phyloP scores from a whole-genome alignment of 2,113 vertebrate genomes.

The Vicugna pacos region DNA sequence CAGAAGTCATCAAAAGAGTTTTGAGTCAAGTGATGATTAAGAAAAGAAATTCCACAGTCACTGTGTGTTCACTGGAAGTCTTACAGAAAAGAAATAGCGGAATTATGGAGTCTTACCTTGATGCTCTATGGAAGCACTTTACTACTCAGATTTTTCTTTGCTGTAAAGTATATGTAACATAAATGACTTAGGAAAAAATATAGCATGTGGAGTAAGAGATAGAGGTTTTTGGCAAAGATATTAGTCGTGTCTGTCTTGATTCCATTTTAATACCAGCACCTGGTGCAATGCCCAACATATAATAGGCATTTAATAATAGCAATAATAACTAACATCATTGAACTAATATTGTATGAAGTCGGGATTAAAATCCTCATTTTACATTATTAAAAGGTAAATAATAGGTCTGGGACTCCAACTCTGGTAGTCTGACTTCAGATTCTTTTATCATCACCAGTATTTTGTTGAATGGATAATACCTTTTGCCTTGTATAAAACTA shows the following conservation, averaged over 20 bases:
- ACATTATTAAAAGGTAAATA: slow-evolving; percentile 32
- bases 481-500: background rate
- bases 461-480: background rate
- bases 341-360: background rate
- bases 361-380: background rate
- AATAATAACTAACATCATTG: background rate
- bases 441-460: background rate
- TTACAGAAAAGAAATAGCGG: slow-evolving; percentile 46
- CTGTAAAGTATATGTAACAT: background rate
- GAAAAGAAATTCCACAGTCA: slow-evolving; percentile 34
- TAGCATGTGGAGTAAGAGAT: background rate
- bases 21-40: slow-evolving; percentile 29
- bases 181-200: slow-evolving; percentile 48
- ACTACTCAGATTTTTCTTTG: slow-evolving; percentile 46
- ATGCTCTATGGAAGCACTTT: slow-evolving; percentile 4
- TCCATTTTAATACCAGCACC: background rate
- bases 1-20: background rate
- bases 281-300: background rate
- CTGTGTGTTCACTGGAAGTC: slow-evolving; percentile 2
- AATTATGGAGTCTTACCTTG: background rate
- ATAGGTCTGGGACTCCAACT: background rate
- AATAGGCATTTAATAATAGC: background rate
- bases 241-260: slow-evolving; percentile 15
- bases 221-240: background rate
- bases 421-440: background rate